Conservation (phyloP, 2,888 invertebrate species). For the Drosophila tripunctata region DNA sequence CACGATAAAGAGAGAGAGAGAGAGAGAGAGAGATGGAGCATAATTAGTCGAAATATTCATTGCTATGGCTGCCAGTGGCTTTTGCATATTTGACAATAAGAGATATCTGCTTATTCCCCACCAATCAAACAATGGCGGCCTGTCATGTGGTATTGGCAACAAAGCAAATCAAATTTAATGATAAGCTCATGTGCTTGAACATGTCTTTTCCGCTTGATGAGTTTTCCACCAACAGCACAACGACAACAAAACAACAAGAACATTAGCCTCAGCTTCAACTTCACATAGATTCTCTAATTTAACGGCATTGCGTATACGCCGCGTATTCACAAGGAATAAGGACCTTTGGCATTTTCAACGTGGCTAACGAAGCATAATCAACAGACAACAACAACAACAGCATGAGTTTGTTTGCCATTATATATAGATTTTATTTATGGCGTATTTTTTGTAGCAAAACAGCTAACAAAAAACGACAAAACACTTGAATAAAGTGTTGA, state of each 20-base stretch:
- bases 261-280: conserved; percentile 18
- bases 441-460: conserved; percentile 69
- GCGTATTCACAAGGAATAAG: conserved; percentile 31
- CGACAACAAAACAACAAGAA: too few relatives aligned
- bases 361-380: conserved; percentile 69
- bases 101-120: neutral
- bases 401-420: conserved; percentile 41
- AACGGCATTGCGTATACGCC: conserved; percentile 60
- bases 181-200: conserved; percentile 67
- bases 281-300: conserved; percentile 63
- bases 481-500: conserved; percentile 57
- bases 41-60: neutral
- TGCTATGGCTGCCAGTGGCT: conserved; percentile 31
- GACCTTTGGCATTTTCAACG: conserved; percentile 50
- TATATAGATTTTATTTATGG: conserved; percentile 71
- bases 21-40: too few relatives aligned
- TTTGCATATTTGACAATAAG: conserved; percentile 47
- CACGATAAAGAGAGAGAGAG: neutral
- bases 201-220: conserved; percentile 68
- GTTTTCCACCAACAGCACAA: conserved; percentile 31
- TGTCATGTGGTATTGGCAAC: conserved; percentile 46
- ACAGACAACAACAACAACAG: conserved; percentile 34
- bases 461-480: conserved; percentile 26
- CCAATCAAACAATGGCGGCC: conserved; percentile 25
- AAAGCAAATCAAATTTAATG: conserved; percentile 77